Base-by-base conservation (phyloP, 2,113 vertebrate genomes). In the Pandion haliaetus region DNA sequence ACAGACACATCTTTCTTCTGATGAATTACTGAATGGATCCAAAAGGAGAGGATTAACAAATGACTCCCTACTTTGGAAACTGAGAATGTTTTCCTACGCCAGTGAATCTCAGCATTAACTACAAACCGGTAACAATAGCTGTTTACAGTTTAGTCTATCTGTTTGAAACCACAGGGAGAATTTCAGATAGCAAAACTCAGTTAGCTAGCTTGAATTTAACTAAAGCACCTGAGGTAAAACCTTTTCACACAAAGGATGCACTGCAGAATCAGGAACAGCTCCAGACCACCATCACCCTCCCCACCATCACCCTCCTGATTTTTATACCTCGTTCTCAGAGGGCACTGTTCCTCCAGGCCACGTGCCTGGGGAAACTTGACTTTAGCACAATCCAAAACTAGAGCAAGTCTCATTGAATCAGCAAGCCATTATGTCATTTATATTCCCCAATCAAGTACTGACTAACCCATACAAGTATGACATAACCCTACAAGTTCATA, bases 361-460 rank as follows among this genome's bases (percentile, higher is more conserved):
- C 0, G 0, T 14, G 45, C n/a, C 38, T 0, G 0, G 45, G 52
- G 34, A 74, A 26, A 28, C 5, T 12, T 47, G 23, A 12, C 83
- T 82, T 71, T 11, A 66, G 47, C 59, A 76, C 72, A 74, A 83
- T 44, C 44, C 52, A 47, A 67, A 88, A 25, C 25, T 34, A 91
- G 69, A 86, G 57, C 16, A 57, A 59, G 34, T 19, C n/a, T 34
- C 61, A 47, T 1, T 78, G 55, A 82, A 63, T 44, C 63, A 74
- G 17, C 12, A 58, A 78, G 26, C 6, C 8, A 21, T 34, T 49
- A 36, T 31, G 36, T 31, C 65, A 67, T 12, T 44, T 25, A 28
- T 4, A 77, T 18, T 78, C 29, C 71, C 31, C 40, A 88, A 5
- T 12, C 21, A 58, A 71, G 28, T 7, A 42, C 49, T 28, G 69